phyloP scores from a whole-genome alignment of 2,888 invertebrate species.

The Agrilus mali region DNA sequence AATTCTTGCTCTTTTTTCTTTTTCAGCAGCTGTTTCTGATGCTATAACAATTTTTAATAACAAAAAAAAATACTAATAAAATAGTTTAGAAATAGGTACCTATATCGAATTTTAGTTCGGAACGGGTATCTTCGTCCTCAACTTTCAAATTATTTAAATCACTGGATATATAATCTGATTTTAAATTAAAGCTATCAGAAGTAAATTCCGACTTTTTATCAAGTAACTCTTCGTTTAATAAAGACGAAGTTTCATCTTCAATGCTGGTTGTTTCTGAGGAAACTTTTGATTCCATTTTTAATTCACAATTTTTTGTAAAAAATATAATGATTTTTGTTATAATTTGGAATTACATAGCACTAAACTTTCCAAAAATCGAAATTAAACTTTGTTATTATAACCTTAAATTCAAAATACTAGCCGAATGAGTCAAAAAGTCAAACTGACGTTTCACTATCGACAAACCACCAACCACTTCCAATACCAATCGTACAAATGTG shows the following conservation, averaged over 20 bases:
- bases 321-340: too few species aligned
- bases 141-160: slow-evolving; percentile 12
- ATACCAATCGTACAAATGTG: too few species aligned
- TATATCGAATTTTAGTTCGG: slow-evolving; percentile 56
- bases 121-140: slow-evolving; percentile 30
- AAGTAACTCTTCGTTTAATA: slow-evolving; percentile 16
- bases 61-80: slow-evolving; percentile 2
- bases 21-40: slow-evolving; percentile 49
- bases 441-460: too few species aligned
- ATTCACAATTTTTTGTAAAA: too few species aligned
- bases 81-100: slow-evolving; percentile 33
- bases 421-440: too few species aligned
- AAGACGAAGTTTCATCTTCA: slow-evolving; percentile 23
- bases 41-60: slow-evolving; percentile 25
- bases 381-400: too few species aligned
- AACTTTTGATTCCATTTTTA: slow-evolving; percentile 21
- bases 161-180: slow-evolving; percentile 12
- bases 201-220: slow-evolving; percentile 14
- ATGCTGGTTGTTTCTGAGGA: slow-evolving; percentile 22
- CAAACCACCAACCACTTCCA: too few species aligned
- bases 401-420: too few species aligned
- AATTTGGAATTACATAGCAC: too few species aligned
- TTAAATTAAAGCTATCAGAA: slow-evolving; percentile 8
- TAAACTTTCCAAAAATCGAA: too few species aligned
- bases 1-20: slow-evolving; percentile 45